Conservation (phyloP, 2,113 vertebrate genomes). For the Ivindomyrus marchei region DNA sequence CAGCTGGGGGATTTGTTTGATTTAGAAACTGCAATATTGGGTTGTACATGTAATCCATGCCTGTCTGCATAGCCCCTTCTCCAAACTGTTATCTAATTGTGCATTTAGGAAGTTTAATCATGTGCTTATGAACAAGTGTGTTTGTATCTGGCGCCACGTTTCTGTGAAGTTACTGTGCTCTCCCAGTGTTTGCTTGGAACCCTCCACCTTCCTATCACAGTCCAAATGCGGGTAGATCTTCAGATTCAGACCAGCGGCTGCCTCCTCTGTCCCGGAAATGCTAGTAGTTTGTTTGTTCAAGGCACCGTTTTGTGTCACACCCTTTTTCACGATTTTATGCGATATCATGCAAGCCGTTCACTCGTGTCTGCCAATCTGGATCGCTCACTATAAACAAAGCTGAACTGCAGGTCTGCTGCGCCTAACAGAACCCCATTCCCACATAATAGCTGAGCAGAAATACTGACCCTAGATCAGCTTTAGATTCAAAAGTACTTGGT, state of each 20-base stretch:
- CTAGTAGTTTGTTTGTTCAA: background rate
- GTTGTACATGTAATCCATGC: background rate
- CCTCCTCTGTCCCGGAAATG: constrained; percentile 75
- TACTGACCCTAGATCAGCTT: background rate
- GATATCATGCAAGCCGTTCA: background rate
- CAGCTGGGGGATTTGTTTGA: background rate
- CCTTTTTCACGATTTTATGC: background rate
- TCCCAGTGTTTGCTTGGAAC: background rate
- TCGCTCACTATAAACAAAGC: background rate
- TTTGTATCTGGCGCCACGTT: background rate
- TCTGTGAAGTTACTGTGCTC: background rate
- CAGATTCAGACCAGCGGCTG: constrained; percentile 86
- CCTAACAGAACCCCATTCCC: background rate
- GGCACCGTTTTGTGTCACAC: background rate
- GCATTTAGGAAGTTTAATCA: constrained; percentile 1
- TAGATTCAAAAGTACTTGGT: background rate
- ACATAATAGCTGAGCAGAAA: background rate
- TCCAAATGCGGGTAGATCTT: constrained; percentile 25
- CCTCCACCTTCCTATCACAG: background rate
- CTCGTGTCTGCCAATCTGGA: background rate
- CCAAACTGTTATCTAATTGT: background rate
- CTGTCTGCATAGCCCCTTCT: background rate
- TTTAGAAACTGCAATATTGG: background rate
- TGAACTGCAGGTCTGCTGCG: background rate
- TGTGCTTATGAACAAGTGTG: background rate